phyloP scores from a whole-genome alignment of 30 jellyfish, hydroid and myxozoan genomes.

The Sanderia malayensis region DNA sequence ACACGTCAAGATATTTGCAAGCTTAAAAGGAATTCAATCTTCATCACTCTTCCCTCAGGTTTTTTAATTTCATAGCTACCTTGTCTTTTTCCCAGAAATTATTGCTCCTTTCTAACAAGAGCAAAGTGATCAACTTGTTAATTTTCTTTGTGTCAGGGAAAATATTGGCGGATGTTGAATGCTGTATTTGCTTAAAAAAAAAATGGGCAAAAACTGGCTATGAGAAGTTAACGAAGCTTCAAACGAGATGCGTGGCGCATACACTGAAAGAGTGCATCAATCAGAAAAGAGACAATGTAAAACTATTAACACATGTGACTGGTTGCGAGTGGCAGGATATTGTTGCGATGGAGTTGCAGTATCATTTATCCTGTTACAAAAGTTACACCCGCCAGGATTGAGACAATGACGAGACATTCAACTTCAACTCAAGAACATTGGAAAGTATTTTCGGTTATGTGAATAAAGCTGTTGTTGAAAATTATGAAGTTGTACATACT shows the following conservation, averaged over 20 bases:
- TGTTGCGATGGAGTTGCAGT: background rate
- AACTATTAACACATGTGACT: background rate
- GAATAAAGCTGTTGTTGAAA: no score
- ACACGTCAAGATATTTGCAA: background rate
- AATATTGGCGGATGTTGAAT: slow-evolving; percentile 5
- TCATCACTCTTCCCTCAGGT: background rate
- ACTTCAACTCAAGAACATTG: background rate
- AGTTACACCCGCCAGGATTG: background rate
- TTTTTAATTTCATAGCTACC: background rate
- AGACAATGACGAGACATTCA: background rate
- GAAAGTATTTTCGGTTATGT: background rate
- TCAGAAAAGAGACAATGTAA: slow-evolving; percentile 1
- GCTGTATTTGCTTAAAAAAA: slow-evolving; percentile 9
- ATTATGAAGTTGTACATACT: no score
- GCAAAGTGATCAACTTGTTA: background rate
- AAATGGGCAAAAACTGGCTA: slow-evolving; percentile 6
- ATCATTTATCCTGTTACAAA: background rate
- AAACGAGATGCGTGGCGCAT: background rate
- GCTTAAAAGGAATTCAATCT: background rate
- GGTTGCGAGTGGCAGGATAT: slow-evolving; percentile 2
- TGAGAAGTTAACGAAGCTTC: background rate
- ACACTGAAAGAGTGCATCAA: background rate
- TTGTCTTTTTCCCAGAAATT: background rate
- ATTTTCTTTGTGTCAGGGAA: slow-evolving; percentile 4
- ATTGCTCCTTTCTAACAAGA: background rate